These are phyloP conservation scores for Cephus nigrinus DNA, from an alignment of 2,888 invertebrate genomes.

Conservation along the genomic window DNA sequence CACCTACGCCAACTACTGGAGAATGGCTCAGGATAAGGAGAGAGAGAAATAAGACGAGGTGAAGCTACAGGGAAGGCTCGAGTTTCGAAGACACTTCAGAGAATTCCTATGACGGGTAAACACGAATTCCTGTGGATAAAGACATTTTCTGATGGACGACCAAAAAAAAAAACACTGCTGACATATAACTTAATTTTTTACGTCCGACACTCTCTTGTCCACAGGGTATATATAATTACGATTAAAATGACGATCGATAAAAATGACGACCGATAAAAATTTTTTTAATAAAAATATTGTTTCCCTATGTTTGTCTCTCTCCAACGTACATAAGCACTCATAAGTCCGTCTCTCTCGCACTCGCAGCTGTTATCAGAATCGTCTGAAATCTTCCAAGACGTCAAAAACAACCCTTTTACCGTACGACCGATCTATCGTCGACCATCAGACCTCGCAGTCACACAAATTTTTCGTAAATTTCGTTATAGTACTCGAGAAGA, in stretches of 20 bases:
- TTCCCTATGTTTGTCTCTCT: neutral
- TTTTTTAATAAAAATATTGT: neutral
- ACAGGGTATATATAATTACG: neutral
- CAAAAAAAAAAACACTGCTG: neutral
- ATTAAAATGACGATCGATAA: neutral
- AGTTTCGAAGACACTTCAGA: neutral
- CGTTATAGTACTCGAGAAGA: fast-evolving
- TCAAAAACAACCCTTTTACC: neutral
- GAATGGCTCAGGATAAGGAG: slow-evolving; percentile 7
- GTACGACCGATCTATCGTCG: neutral
- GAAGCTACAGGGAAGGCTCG: slow-evolving; percentile 13
- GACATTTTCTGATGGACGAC: neutral
- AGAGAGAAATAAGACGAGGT: slow-evolving; percentile 22
- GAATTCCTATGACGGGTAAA: neutral
- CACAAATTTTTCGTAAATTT: neutral
- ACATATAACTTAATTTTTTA: neutral
- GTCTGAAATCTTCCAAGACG: neutral
- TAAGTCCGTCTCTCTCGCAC: neutral
- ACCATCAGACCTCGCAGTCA: neutral
- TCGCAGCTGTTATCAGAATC: neutral
- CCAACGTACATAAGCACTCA: neutral
- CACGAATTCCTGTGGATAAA: neutral
- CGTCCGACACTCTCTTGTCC: too few relatives aligned
- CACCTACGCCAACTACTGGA: slow-evolving; percentile 6
- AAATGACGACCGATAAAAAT: neutral